Evolutionary conservation across 2,113 vertebrate genomes (phyloP), one percentile per base, ranked within the genome.

Genomic region (Prionailurus viverrinus): DNA sequence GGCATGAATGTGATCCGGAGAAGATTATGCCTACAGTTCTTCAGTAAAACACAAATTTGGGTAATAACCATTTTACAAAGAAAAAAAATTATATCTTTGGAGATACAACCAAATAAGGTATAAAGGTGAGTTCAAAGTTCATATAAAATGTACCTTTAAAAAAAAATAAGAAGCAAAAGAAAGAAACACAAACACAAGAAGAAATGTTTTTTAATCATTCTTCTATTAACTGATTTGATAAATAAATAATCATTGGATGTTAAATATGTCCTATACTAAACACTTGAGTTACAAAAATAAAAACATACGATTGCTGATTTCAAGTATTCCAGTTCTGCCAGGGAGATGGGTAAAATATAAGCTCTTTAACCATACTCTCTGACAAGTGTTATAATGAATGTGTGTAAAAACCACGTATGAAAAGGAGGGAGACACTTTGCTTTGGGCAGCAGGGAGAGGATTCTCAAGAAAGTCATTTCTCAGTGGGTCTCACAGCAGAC

Each of bases 1-100:
- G 21, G 5, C 11, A n/a, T 53, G 21, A 63, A 29, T 73, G 4
- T 88, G 12, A 48, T 53, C 27, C 11, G 41, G 15, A 73, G 58
- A 82, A 92, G 36, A 92, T 88, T 78, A 55, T 93, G 5, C 39
- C 76, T 95, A 3, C 6, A 36, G 11, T 66, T 69, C 58, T 94
- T 95, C 27, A 89, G 61, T 33, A 81, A 89, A 76, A 66, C 15
- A 87, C 33, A 83, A 55, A 90, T 74, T 27, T 81, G n/a, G 14
- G 7, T 90, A 86, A 84, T 61, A 88, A 88, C 0, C 9, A 53
- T 66, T 89, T 81, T 81, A n/a, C 29, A 95, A 58, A 81, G n/a
- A 91, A 89, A 97, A 96, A 96, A 80, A 3, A 45, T n/a, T 81
- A 65, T 81, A 65, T 89, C n/a, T 95, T 81, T 92, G 6, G 73